Percentiles rank a stretch among this genome's conserved stretches.
phyloP scores from a whole-genome alignment of 1,140 invertebrate species.

The Brachionus paranguensis region DNA sequence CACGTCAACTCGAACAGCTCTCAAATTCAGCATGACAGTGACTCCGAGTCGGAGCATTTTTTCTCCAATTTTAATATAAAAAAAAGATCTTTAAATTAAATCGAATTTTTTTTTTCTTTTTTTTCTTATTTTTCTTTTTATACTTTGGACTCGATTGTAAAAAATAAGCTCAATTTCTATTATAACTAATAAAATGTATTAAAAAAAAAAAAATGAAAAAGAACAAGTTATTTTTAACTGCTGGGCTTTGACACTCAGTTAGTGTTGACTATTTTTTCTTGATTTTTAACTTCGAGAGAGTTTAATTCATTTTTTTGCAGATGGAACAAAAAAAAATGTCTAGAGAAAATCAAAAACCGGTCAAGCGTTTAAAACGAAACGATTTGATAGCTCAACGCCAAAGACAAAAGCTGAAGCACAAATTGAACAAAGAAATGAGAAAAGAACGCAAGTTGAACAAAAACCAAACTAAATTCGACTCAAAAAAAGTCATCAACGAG shows the following conservation, averaged over 20 bases:
- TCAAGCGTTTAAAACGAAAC: conserved; percentile 13
- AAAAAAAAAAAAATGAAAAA: no score
- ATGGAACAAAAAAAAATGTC: background rate
- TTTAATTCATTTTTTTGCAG: no score
- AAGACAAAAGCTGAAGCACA: background rate
- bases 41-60: conserved; percentile 15
- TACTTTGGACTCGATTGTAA: background rate
- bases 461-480: background rate
- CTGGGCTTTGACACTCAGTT: background rate
- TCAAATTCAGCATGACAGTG: conserved; percentile 22
- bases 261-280: no score
- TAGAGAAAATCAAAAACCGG: background rate
- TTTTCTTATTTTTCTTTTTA: background rate
- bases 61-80: conserved; percentile 36
- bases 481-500: background rate
- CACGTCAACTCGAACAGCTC: conserved; percentile 2
- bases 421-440: conserved; percentile 8
- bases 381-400: conserved; percentile 30
- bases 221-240: no score
- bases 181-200: no score
- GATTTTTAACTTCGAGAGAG: no score
- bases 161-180: background rate
- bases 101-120: background rate
- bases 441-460: background rate
- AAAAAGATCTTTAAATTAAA: conserved; percentile 33